Evolutionary conservation across 2,797 vertebrate species (phyloP), one percentile per base, ranked within the genome.

Genomic region (Knipowitschia caucasica): DNA sequence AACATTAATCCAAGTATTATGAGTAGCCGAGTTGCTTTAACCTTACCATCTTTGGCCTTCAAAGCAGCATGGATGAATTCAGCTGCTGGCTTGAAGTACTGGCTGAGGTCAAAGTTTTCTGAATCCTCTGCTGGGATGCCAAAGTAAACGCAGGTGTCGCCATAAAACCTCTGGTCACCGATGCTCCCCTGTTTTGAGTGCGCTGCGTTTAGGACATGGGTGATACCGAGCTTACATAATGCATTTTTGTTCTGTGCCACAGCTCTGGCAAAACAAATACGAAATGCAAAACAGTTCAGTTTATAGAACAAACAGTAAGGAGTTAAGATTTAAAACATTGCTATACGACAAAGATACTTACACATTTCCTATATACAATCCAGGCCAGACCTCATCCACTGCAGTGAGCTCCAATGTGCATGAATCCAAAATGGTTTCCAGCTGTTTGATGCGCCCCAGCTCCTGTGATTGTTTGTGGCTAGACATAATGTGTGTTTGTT

Each of bases 121-220:
- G 78, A 83, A 58, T 91, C 90, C 34, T 91, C 90, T 26, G 89
- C 90, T 52, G 85, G 59, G 64, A 88, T 87, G 33, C 91, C 90
- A 24, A 81, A 85, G 68, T 90, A 93, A 63, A 81, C 53, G 31
- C 88, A 80, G 12, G 73, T 70, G 62, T 77, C 66, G 23, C 90
- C 88, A 0, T 88, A 90, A 81, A 90, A 94, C 51, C 71, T 76
- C 78, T 91, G 83, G 53, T 91, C 73, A 7, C 90, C 92, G 21
- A 94, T 91, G 74, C 91, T 93, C 65, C 87, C 91, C 73, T 91
- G 85, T 49, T 89, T 90, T 40, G 91, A 90, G 2, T 99, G 96
- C 1, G 93, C 92, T 7, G 87, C 90, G 0, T 94, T 96, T 73
- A 92, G 75, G 50, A 94, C 80, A 9, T 91, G 91, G 51, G 90